Evolutionary conservation across 2,888 invertebrate genomes (phyloP), one percentile per base, ranked within the genome.

Genomic region (Amphimallon solstitiale): DNA sequence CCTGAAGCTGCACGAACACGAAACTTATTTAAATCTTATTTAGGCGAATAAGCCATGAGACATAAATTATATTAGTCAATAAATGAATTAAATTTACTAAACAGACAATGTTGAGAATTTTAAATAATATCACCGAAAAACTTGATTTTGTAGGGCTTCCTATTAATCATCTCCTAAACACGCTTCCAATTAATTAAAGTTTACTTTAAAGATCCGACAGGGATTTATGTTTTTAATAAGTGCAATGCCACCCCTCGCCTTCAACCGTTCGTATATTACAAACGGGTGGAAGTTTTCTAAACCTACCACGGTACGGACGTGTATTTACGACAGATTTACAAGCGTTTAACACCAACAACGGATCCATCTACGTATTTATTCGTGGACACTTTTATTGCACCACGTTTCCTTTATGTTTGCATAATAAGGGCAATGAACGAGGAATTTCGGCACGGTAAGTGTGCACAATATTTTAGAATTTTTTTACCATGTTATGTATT

Each of bases 191-290:
- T 71, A 71, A 71, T 69, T 71, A 69, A 71, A 71, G 68, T 69
- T 71, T 71, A 67, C 68, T 69, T 69, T 69, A 69, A 71, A 69
- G 71, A 69, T 71, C 69, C 63, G 52, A 43, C 37, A 23, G 15
- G 65, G 63, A 71, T 69, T 71, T 71, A 71, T 69, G 69, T 49
- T 68, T 71, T 69, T 69, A 71, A 71, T 71, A 71, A 71, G 68
- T 68, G 67, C 23, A 34, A 45, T 45, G 67, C 63, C 49, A 45
- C 46, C 52, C 2, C 19, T 6, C 14, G 1, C 40, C 2, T 9
- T 17, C 1, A 14, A 40, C 7, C 19, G 45, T 1, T 17, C 19
- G 19, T 12, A 5, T 5, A 15, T 1, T 9, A 1, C 14, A 7
- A 3, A 2, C 15, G 15, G 6, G 43, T 15, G 9, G 17, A 43